Evolutionary conservation across 2,888 invertebrate genomes (phyloP), one percentile per base, ranked within the genome.

Genomic region (Sinhomidia bicolor): DNA sequence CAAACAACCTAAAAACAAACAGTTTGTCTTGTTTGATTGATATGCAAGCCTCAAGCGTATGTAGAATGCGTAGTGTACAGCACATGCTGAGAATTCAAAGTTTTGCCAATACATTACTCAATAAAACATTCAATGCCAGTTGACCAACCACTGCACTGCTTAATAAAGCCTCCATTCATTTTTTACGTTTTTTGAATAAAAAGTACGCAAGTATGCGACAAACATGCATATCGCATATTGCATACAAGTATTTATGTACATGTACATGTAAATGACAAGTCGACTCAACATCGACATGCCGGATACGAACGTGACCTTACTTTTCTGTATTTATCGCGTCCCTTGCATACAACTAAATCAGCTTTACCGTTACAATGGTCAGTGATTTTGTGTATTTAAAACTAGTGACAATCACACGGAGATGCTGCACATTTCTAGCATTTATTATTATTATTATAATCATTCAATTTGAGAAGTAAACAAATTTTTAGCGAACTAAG

Each of bases 351-450:
- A 62, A 62, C 9, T 1, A 12, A 68, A 68, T 68, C 68, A 41
- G 41, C 7, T 68, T 36, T 78, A 78, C 76, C 47, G 76, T 78
- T 78, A 78, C 51, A 54, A 9, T 54, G 76, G 76, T 78, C 76
- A 78, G 76, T 51, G 76, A 17, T 68, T 68, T 68, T 68, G 6
- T 10, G 41, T 36, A 41, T n/a, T 36, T 41, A 68, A 68, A 36
- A 36, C 26, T 41, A 68, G 41, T 68, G 68, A 36, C 68, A 68
- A 68, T 68, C 68, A 41, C 36, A 68, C 1, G 20, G 36, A 41
- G 68, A 17, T n/a, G 12, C 20, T 68, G 26, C 10, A 4, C 68
- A 41, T 12, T 41, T 36, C 1, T 17, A 7, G 36, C 17, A 12
- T 68, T 41, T 17, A 5, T 36, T 68, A 2, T 1, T 17, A 41